These are phyloP conservation scores for Platichthys stellatus DNA, from an alignment of 2,113 vertebrate genomes.

Conservation along the genomic window DNA sequence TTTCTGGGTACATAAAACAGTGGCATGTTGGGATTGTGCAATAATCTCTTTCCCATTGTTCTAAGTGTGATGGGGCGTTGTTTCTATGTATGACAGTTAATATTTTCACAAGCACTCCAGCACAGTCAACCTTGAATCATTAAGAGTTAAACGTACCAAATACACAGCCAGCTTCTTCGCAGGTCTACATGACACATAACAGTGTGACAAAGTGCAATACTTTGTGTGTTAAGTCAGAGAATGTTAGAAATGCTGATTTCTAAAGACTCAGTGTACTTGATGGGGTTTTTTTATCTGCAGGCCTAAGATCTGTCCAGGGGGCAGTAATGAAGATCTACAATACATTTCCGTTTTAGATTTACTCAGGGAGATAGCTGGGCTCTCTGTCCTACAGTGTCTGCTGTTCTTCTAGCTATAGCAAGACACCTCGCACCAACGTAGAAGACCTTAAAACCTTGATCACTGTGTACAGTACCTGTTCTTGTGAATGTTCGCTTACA, in stretches of 20 bases:
- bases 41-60: slow-evolving; percentile 78
- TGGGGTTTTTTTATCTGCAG: slow-evolving; percentile 25
- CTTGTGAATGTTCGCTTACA: slow-evolving; percentile 80
- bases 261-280: slow-evolving; percentile 11
- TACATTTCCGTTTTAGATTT: slow-evolving; percentile 59
- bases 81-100: slow-evolving; percentile 45
- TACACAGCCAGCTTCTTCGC: slow-evolving; percentile 40
- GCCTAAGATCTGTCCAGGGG: slow-evolving; percentile 44
- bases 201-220: slow-evolving; percentile 71
- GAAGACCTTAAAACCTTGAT: slow-evolving; percentile 82
- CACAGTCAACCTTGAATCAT: slow-evolving; percentile 40
- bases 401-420: slow-evolving; percentile 63
- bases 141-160: slow-evolving; percentile 47
- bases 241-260: slow-evolving; percentile 49
- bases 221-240: slow-evolving; percentile 52
- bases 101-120: slow-evolving; percentile 67
- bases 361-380: slow-evolving; percentile 86
- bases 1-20: slow-evolving; percentile 63
- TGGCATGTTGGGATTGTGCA: slow-evolving; percentile 80
- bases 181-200: slow-evolving; percentile 32
- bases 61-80: slow-evolving; percentile 46
- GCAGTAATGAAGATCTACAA: slow-evolving; percentile 53
- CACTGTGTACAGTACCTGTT: slow-evolving; percentile 83
- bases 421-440: slow-evolving; percentile 78
- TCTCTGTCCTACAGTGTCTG: slow-evolving; percentile 78